Evolutionary conservation across 2,888 invertebrate genomes (phyloP), one percentile per base, ranked within the genome.

Genomic region (Caenorhabditis panamensis): DNA sequence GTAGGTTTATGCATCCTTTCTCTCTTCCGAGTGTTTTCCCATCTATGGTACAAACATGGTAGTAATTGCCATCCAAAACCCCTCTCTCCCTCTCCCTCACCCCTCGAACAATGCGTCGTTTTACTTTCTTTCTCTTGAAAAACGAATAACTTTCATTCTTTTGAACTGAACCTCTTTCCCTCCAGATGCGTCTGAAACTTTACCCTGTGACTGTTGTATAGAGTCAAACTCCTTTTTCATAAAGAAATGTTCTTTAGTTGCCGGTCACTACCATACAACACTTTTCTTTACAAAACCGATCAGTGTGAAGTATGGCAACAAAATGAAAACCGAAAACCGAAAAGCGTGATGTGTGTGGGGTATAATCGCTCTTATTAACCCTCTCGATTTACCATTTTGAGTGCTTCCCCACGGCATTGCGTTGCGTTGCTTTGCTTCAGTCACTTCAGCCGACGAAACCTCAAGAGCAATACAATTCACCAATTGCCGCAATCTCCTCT

Each of bases 341-440:
- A 72, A 72, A 64, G 72, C 51, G 72, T 56, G 56, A 53, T 58
- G 51, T 44, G 63, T 44, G 49, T 63, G 31, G 4, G n/a, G 62
- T 66, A 66, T 66, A 75, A 75, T 75, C 66, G 73, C 51, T 53
- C 58, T 67, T 75, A 75, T 75, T 75, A 75, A 75, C 75, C 75
- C 75, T 75, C 58, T 61, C 71, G 37, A 18, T 73, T 64, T 61
- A 59, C 75, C 63, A 24, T 75, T 75, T 75, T 66, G 75, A 73
- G 73, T 66, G 73, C 58, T 66, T 72, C 63, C 61, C 37, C 51
- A 24, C 31, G 4, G 31, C 31, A 31, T 13, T 13, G n/a, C n/a
- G n/a, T n/a, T n/a, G n/a, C 24, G 8, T 58, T 44, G 54, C 41
- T 13, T 54, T 62, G 37, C 62, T 72, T 49, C 63, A 58, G 37